Evolutionary conservation across 2,113 vertebrate genomes (phyloP).

Genomic region (Prinia subflava): DNA sequence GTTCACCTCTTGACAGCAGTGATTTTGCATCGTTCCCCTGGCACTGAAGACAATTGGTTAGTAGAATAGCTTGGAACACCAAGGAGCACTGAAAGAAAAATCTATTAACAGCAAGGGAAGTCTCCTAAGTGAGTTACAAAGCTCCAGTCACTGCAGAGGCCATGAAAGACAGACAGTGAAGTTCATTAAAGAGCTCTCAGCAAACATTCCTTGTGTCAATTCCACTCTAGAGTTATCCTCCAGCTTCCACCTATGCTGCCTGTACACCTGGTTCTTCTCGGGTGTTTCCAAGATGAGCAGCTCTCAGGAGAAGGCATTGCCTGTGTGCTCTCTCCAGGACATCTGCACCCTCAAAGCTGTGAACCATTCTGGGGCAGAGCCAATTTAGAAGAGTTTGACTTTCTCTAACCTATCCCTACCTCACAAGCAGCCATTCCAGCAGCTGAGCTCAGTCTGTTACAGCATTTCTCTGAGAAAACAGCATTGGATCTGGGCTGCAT

Average conservation of each 20-base stretch:
- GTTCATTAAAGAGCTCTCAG: not conserved
- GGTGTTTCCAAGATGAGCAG: not conserved
- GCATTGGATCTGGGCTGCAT: not conserved
- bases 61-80: not conserved
- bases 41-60: not conserved
- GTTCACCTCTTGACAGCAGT: not conserved
- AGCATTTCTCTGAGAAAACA: not conserved
- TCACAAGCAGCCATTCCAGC: not conserved
- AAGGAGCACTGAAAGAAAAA: not conserved
- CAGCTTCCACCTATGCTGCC: not conserved
- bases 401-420: not conserved
- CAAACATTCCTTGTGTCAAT: not conserved
- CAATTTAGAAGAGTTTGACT: not conserved
- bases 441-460: not conserved
- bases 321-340: not conserved
- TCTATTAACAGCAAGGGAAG: not conserved
- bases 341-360: not conserved
- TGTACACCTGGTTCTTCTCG: accelerated
- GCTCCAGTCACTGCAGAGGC: not conserved
- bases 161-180: not conserved
- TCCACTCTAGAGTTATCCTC: not conserved
- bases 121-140: not conserved
- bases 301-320: not conserved
- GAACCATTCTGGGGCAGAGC: not conserved
- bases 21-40: accelerated